Evolutionary conservation across 37 sponge, comb jelly and placozoan genomes (phyloP).

Genomic region (Halisarca cf. caerulea): DNA sequence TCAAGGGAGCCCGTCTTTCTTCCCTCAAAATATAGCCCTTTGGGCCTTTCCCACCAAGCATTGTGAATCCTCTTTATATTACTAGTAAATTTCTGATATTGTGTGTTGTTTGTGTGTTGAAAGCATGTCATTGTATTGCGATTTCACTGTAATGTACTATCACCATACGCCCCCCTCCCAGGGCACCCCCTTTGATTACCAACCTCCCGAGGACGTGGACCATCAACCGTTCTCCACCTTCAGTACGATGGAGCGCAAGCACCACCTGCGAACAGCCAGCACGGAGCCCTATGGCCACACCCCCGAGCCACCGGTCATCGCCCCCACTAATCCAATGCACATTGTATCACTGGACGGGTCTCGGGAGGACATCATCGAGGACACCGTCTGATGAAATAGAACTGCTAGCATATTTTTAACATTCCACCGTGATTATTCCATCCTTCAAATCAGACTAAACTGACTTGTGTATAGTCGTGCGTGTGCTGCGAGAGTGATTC

Average conservation of each 20-base stretch:
- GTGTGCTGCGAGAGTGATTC: too few species aligned
- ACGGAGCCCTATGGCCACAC: not conserved
- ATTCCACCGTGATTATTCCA: not conserved
- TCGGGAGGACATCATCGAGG: not conserved
- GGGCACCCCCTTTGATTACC: constrained; percentile 29
- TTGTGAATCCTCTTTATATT: too few species aligned
- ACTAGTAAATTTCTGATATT: too few species aligned
- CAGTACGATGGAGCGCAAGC: not conserved
- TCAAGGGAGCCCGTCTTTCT: too few species aligned
- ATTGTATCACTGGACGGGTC: not conserved
- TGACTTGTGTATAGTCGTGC: too few species aligned
- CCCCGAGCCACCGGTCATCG: constrained; percentile 9
- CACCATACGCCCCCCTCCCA: too few species aligned
- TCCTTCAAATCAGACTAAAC: too few species aligned
- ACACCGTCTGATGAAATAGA: constrained; percentile 11
- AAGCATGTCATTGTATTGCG: too few species aligned
- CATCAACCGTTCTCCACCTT: constrained; percentile 23
- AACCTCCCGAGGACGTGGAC: not conserved
- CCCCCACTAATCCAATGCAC: not conserved
- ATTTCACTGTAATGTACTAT: too few species aligned
- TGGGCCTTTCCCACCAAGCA: too few species aligned
- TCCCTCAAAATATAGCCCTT: too few species aligned
- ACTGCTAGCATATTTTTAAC: not conserved
- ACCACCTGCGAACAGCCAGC: not conserved
- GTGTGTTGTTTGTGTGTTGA: too few species aligned